Evolutionary conservation across 2,113 vertebrate genomes (phyloP).

Genomic region (Lamprotornis superbus): DNA sequence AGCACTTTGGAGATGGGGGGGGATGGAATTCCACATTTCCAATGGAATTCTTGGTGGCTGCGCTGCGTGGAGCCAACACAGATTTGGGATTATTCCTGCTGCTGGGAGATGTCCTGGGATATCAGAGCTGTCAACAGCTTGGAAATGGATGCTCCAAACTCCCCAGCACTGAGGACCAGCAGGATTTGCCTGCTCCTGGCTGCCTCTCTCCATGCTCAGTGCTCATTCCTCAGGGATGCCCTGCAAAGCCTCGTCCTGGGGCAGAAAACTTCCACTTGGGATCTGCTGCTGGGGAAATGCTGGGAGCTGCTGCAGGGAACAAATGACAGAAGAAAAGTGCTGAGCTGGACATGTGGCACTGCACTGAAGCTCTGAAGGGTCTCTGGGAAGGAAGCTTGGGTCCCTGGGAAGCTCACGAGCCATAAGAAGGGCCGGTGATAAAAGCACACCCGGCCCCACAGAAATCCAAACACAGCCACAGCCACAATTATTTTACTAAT

Average conservation of each 20-base stretch:
- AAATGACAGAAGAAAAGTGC: slow-evolving; percentile 35
- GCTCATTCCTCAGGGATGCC: slow-evolving; percentile 69
- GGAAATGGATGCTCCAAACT: slow-evolving; percentile 64
- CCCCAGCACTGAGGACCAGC: slow-evolving; percentile 61
- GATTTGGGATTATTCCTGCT: neutral
- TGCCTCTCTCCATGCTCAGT: slow-evolving; percentile 59
- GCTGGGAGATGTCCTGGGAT: neutral
- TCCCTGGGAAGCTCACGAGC: slow-evolving; percentile 66
- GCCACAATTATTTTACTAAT: slow-evolving; percentile 86
- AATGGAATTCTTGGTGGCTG: neutral
- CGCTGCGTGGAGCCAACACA: neutral
- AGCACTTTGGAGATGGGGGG: neutral
- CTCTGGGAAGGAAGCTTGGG: slow-evolving; percentile 66
- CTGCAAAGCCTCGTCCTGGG: slow-evolving; percentile 54
- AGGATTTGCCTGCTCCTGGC: slow-evolving; percentile 65
- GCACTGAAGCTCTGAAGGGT: slow-evolving; percentile 63
- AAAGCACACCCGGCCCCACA: slow-evolving; percentile 72
- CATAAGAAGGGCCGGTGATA: slow-evolving; percentile 71
- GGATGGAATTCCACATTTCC: neutral
- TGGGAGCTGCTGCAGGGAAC: slow-evolving; percentile 69
- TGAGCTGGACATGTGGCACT: slow-evolving; percentile 56
- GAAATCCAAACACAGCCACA: slow-evolving; percentile 82
- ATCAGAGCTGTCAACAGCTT: slow-evolving; percentile 63
- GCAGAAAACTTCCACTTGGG: slow-evolving; percentile 62
- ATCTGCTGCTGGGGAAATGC: slow-evolving; percentile 43